phyloP scores from a whole-genome alignment of 2,888 invertebrate genomes.

The Campoletis raptor region DNA sequence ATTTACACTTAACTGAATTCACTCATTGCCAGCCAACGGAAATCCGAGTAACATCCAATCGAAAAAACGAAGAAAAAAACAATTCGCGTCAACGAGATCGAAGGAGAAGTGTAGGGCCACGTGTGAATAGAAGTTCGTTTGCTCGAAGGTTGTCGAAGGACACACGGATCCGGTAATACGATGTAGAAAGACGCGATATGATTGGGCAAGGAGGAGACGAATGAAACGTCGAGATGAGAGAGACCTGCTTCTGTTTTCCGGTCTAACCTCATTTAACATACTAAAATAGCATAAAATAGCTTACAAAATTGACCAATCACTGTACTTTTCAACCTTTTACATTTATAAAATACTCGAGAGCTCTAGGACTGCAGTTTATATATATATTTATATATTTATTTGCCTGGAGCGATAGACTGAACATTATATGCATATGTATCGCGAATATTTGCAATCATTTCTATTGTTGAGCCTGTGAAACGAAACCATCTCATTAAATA shows the following conservation, averaged over 20 bases:
- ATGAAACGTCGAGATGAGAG: slow-evolving; percentile 35
- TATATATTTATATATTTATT: slow-evolving; percentile 15
- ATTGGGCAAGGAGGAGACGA: slow-evolving; percentile 30
- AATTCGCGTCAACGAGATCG: not conserved
- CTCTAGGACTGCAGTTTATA: not conserved
- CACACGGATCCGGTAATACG: slow-evolving; percentile 50
- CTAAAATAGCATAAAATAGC: slow-evolving; percentile 50
- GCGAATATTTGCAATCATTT: slow-evolving; percentile 69
- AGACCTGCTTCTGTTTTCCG: slow-evolving; percentile 28
- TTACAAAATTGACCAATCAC: slow-evolving; percentile 75
- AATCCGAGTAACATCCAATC: not conserved
- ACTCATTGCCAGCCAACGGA: not conserved
- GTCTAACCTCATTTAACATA: slow-evolving; percentile 22
- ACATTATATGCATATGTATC: slow-evolving; percentile 9
- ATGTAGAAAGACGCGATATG: slow-evolving; percentile 56
- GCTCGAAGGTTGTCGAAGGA: slow-evolving; percentile 58
- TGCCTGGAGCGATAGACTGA: not conserved
- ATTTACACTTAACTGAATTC: not conserved
- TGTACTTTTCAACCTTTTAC: slow-evolving; percentile 1
- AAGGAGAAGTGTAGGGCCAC: slow-evolving; percentile 24
- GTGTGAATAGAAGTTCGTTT: slow-evolving; percentile 77
- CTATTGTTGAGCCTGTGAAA: slow-evolving; percentile 59
- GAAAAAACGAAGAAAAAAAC: slow-evolving; percentile 22
- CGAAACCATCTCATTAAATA: not conserved
- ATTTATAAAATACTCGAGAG: slow-evolving; percentile 23